Conservation (phyloP, 2,113 vertebrate species). For the Dendrocopos noguchii region DNA sequence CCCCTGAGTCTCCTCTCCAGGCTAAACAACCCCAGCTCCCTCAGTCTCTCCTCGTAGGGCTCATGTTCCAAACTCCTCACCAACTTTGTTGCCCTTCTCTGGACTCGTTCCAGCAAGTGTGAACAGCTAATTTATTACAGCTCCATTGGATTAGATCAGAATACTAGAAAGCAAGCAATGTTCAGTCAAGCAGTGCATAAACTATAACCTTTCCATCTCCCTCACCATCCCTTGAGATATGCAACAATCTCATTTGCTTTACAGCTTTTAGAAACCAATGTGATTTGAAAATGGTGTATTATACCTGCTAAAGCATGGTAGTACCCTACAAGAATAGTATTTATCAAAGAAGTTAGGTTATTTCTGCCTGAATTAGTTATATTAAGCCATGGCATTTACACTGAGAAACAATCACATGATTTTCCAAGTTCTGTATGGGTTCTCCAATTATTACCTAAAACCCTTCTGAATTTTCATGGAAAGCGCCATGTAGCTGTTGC, state of each 20-base stretch:
- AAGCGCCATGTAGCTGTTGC: not conserved
- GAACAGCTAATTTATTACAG: not conserved
- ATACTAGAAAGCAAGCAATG: not conserved
- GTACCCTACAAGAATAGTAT: not conserved
- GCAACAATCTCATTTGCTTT: not conserved
- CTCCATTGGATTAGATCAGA: not conserved
- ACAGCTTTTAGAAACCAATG: not conserved
- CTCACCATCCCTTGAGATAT: not conserved
- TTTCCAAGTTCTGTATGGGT: not conserved
- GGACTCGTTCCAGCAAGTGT: too few relatives aligned
- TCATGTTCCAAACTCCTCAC: too few relatives aligned
- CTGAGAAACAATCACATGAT: not conserved
- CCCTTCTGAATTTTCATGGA: not conserved
- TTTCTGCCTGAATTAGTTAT: not conserved
- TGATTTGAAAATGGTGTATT: not conserved
- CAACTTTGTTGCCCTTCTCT: too few relatives aligned
- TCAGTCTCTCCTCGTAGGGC: too few relatives aligned
- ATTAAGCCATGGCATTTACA: not conserved
- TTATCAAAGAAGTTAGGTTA: not conserved
- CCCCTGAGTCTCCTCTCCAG: too few relatives aligned
- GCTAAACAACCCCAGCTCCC: too few relatives aligned
- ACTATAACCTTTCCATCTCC: not conserved
- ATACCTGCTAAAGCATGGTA: not conserved
- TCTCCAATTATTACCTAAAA: not conserved
- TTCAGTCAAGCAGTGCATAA: not conserved